Evolutionary conservation across 2,797 vertebrate genomes (phyloP), one percentile per base, ranked within the genome.

Genomic region (Amniataba percoides): DNA sequence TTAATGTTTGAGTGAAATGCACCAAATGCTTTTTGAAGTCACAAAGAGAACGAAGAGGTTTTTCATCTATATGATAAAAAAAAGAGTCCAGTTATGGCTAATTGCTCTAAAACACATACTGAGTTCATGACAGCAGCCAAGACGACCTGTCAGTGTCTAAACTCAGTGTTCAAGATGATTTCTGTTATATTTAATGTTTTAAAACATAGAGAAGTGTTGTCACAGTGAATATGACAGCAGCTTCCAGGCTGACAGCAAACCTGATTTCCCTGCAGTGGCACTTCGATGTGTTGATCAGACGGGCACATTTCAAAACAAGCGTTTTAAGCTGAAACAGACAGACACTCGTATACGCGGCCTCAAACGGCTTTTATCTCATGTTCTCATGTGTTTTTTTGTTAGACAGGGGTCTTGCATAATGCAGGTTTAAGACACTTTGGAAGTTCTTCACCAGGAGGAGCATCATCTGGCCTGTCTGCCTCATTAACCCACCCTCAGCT

Each of bases 391-490:
- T 74, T n/a, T 63, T 49, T 63, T 59, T 67, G 56, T 79, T 40
- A 31, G 51, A 65, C 19, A 60, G 43, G 23, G 25, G 6, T 78
- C 14, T 81, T 88, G 56, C 48, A 64, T 76, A 80, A 77, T 62
- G 57, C 80, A 82, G 81, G 87, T 87, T 80, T 77, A 75, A 81
- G 85, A 66, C 87, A 88, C 60, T 85, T 77, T 82, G 77, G 77
- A 86, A 66, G 82, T 90, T 90, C 86, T 85, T 88, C 81, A 88
- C 65, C 74, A 80, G 83, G 82, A 89, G 78, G 77, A 90, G 82
- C 89, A 93, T 94, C 93, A 91, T 93, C 88, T 91, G 92, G 85
- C 81, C 81, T 48, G 63, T 87, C 71, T 86, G 89, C 88, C 84
- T 94, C 92, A 93, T 94, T 93, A 93, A 87, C 51, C 87, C 78